Evolutionary conservation across 2,113 vertebrate genomes (phyloP).

Genomic region (Tupaia chinensis): DNA sequence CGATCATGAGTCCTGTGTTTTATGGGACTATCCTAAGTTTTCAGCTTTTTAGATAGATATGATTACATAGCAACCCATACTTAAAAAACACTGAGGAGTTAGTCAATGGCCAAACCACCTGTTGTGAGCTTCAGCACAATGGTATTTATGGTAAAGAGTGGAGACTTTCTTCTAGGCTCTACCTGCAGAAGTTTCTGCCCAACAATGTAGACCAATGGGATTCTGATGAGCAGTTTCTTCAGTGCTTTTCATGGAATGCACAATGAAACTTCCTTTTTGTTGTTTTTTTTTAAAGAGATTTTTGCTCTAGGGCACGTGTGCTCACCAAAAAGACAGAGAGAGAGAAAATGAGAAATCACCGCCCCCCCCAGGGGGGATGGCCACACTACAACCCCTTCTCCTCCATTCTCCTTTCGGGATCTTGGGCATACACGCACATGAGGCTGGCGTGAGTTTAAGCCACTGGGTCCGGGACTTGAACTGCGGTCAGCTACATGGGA

Average conservation of each 20-base stretch:
- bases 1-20: background rate
- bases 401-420: too few species aligned
- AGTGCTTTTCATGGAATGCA: background rate
- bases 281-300: too few species aligned
- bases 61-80: background rate
- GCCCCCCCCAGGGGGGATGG: too few species aligned
- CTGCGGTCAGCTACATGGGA: too few species aligned
- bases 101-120: background rate
- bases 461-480: too few species aligned
- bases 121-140: background rate
- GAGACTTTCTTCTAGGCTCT: background rate
- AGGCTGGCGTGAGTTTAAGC: too few species aligned
- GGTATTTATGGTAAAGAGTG: background rate
- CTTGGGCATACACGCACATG: too few species aligned
- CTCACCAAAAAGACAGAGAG: too few species aligned
- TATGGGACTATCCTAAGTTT: background rate
- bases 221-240: background rate
- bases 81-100: background rate
- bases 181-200: background rate
- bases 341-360: too few species aligned
- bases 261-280: background rate
- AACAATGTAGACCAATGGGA: background rate
- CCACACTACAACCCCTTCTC: too few species aligned
- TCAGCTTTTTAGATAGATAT: conserved; percentile 6
- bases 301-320: too few species aligned